Evolutionary conservation across 2,888 invertebrate genomes (phyloP), one percentile per base, ranked within the genome.

Genomic region (Xylota sylvarum): DNA sequence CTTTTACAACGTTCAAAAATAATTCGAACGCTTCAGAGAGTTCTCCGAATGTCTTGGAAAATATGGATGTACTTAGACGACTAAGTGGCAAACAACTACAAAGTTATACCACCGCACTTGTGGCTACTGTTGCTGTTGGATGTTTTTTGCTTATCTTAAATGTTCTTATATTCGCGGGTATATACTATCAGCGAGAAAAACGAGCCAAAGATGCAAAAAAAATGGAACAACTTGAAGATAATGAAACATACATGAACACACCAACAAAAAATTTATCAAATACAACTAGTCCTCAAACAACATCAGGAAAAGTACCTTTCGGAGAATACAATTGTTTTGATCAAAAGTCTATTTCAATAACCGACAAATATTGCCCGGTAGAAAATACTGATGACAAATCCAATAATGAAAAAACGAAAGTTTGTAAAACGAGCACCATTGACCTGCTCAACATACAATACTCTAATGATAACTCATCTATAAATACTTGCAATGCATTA

Each of bases 111-210:
- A 97, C 97, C 0, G 97, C 97, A 0, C 93, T 98, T 17, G 96
- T 97, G 6, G 97, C 97, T 32, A 97, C 97, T 0, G 97, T 97
- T 87, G 97, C 96, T 0, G 97, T 97, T 7, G 97, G 97, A 0
- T 97, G 97, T 89, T 97, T 97, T 88, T 94, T 97, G 6, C 93
- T 97, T 7, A 93, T 97, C 32, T 93, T 97, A 30, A 97, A 97
- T 90, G 95, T 97, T 10, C 94, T 97, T 27, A 97, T 98, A 89
- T 97, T 97, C 90, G 97, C 97, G 55, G 97, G 97, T 1, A 97
- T 97, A 85, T 97, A 97, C 90, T 97, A 97, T 90, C 97, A 97
- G 91, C 94, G 97, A 0, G 97, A 97, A 89, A 90, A 93, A 89
- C 91, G 94, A 65, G 94, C 94, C 88, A 94, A 94, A 62, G 95